Conservation (phyloP, 1,140 invertebrate species). For the Penaeus indicus region DNA sequence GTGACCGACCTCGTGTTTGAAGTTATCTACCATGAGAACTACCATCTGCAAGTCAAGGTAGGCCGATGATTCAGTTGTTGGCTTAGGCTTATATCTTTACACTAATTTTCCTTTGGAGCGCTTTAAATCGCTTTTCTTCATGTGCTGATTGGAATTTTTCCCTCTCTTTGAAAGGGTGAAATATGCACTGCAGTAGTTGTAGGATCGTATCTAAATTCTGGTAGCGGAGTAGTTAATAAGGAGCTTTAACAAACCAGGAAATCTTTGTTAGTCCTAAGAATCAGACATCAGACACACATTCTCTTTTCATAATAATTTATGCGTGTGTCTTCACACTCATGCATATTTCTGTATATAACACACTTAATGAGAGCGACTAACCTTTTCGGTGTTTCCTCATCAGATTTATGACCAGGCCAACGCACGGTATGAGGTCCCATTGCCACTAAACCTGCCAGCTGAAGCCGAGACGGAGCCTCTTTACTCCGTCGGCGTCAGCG, state of each 20-base stretch:
- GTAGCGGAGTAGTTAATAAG: no score
- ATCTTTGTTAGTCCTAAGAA: no score
- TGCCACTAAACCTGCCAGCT: conserved; percentile 37
- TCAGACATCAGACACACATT: no score
- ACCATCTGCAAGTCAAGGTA: conserved; percentile 55
- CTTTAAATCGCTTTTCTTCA: no score
- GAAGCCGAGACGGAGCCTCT: background rate
- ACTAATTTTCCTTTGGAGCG: background rate
- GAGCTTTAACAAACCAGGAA: no score
- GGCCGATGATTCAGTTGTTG: background rate
- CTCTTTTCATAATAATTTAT: no score
- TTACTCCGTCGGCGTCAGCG: conserved; percentile 26
- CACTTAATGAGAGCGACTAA: background rate
- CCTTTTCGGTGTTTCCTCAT: background rate
- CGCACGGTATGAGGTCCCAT: conserved; percentile 31
- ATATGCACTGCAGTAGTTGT: no score
- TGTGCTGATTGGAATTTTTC: no score
- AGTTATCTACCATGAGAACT: conserved; percentile 46
- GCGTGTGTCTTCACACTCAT: no score
- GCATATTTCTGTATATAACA: background rate
- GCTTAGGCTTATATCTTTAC: background rate
- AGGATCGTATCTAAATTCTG: no score
- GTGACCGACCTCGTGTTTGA: conserved; percentile 41
- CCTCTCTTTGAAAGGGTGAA: no score
- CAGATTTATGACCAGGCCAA: conserved; percentile 49